These are phyloP conservation scores for Brachypalpus laphriformis DNA, from an alignment of 2,888 invertebrate species.

Conservation along the genomic window DNA sequence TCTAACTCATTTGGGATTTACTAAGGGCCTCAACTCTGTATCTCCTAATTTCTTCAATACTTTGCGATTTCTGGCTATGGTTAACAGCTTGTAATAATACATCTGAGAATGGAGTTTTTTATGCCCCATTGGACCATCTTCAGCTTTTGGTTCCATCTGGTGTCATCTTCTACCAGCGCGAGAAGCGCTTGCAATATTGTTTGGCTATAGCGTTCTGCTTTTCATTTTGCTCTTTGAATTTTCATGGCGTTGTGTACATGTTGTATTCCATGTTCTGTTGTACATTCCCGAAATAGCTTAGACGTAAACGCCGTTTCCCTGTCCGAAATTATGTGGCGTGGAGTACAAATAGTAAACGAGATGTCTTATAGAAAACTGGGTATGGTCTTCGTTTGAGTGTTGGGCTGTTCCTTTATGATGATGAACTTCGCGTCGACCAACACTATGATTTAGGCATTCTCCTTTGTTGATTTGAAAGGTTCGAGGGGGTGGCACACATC, in stretches of 20 bases:
- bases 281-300: background rate
- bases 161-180: slow-evolving; percentile 9
- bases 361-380: background rate
- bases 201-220: background rate
- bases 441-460: slow-evolving; percentile 22
- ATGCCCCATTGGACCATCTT: slow-evolving; percentile 35
- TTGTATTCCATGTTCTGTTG: background rate
- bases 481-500: slow-evolving; percentile 18
- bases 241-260: slow-evolving; percentile 12
- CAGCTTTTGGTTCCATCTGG: slow-evolving; percentile 7
- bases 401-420: background rate
- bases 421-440: slow-evolving; percentile 21
- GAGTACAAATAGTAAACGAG: slow-evolving; percentile 12
- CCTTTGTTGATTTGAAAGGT: slow-evolving; percentile 34
- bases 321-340: slow-evolving; percentile 28
- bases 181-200: too few species aligned
- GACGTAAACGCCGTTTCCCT: slow-evolving; percentile 41
- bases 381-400: slow-evolving; percentile 33
- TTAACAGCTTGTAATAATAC: background rate
- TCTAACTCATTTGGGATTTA: too few species aligned
- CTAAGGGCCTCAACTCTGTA: too few species aligned
- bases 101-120: too few species aligned
- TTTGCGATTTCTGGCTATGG: too few species aligned
- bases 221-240: slow-evolving; percentile 6
- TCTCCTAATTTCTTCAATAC: too few species aligned